Base-by-base conservation (phyloP, 2,888 invertebrate species). In the Pantelozetes paolii region DNA sequence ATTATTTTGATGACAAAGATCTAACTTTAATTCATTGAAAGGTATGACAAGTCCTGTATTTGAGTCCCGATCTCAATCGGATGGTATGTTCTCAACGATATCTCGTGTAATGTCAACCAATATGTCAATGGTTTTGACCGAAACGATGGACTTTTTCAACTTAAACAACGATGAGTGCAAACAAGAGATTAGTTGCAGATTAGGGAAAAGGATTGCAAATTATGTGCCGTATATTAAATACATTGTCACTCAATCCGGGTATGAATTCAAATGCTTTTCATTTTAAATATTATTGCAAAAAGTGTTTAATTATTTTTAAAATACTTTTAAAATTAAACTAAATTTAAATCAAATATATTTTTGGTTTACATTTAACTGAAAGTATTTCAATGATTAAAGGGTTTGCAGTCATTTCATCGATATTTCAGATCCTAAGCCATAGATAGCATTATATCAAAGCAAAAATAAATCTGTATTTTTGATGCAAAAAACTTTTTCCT, bases 161-260 rank as follows among this genome's bases (percentile, higher is more conserved):
- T 11, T 62, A 32, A 18, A 62, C 30, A 62, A 32, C 62, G 32
- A 62, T 6, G 62, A 62, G 8, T 62, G 62, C 26, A 62, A 62
- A 62, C 20, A 30, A 26, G 30, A 62, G 30, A 32, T 62, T 11
- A 32, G 23, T 11, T 62, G 62, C 18, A 28, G 32, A 13, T 32
- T 62, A 11, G 62, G 62, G 30, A 62, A 62, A 32, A 28, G n/a
- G 18, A 18, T 62, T 9, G 62, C 62, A 18, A 20, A 23, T 3
- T 1, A 23, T 5, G 2, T 32, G 6, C 62, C 62, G 3, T 62
- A 62, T 15, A 11, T 62, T 6, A 11, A 62, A n/a, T 32, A 32
- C 32, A 30, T 62, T 15, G 30, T 30, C 30, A 2, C 13, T 11
- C 62, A 62, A 18, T 62, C 62, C 30, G 54, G 54, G 54, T 54